Evolutionary conservation across 2,888 invertebrate genomes (phyloP).

Genomic region (Folsomia candida): DNA sequence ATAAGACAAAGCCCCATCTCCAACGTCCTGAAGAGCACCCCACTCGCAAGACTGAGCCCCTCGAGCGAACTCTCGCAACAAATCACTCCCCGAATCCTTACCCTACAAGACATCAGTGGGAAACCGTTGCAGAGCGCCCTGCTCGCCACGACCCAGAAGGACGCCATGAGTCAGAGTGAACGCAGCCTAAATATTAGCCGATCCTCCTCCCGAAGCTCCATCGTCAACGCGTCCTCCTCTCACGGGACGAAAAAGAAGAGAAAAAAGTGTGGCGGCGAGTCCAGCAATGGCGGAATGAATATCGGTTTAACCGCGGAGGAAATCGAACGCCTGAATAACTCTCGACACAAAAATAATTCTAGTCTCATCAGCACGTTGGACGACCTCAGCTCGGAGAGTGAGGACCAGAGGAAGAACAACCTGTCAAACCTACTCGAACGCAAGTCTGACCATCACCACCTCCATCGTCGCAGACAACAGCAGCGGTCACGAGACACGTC

Average conservation of each 20-base stretch:
- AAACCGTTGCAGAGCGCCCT: constrained; percentile 86
- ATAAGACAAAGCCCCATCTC: constrained; percentile 54
- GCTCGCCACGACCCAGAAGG: constrained; percentile 82
- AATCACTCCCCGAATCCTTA: constrained; percentile 83
- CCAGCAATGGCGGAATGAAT: constrained; percentile 62
- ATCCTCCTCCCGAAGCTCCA: constrained; percentile 58
- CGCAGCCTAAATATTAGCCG: constrained; percentile 86
- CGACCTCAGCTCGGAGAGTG: constrained; percentile 78
- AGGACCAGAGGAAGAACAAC: constrained; percentile 50
- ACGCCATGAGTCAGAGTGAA: constrained; percentile 84
- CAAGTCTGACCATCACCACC: constrained; percentile 37
- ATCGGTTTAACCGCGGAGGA: constrained; percentile 90
- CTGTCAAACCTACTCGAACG: constrained; percentile 56
- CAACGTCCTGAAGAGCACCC: constrained; percentile 72
- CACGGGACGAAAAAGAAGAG: constrained; percentile 53
- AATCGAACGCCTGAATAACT: constrained; percentile 78
- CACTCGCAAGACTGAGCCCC: constrained; percentile 82
- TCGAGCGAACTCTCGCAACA: constrained; percentile 88
- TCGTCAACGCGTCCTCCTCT: constrained; percentile 53
- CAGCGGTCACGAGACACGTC: constrained; percentile 46
- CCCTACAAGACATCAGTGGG: constrained; percentile 88
- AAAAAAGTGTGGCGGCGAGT: constrained; percentile 55
- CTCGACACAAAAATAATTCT: constrained; percentile 75
- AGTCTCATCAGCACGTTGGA: constrained; percentile 89
- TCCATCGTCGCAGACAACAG: constrained; percentile 32